A percentile compares a stretch with the other conserved stretches of the same genome.
Evolutionary conservation across 1,140 invertebrate species (phyloP).

Genomic region (Hydropsyche tenuis): DNA sequence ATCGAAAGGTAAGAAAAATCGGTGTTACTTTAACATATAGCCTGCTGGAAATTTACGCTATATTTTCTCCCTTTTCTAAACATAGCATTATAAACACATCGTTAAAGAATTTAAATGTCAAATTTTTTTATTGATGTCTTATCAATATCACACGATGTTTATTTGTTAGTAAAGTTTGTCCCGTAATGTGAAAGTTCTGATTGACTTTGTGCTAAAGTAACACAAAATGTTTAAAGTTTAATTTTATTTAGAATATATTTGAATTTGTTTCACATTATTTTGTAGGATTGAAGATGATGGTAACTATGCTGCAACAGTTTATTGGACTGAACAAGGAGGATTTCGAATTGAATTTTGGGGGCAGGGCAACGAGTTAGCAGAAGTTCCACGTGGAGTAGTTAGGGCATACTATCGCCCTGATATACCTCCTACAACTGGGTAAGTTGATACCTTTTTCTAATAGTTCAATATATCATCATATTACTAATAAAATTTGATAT

Average conservation of each 20-base stretch:
- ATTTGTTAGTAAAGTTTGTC: no score
- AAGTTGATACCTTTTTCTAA: conserved; percentile 49
- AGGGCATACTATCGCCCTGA: conserved; percentile 75
- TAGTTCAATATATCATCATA: no score
- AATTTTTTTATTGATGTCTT: no score
- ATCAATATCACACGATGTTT: no score
- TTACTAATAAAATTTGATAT: no score
- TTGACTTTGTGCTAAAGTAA: no score
- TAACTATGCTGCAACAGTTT: conserved; percentile 73
- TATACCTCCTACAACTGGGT: conserved; percentile 67
- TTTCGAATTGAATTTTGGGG: conserved; percentile 78
- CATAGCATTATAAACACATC: no score
- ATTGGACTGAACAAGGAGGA: conserved; percentile 70
- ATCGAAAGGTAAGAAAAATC: conserved; percentile 67
- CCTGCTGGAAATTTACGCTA: no score
- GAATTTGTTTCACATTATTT: conserved; percentile 33
- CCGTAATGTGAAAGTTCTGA: no score
- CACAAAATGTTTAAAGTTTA: neutral
- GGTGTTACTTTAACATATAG: no score
- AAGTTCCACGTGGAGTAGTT: conserved; percentile 69
- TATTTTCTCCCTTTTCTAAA: no score
- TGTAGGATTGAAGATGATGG: conserved; percentile 73
- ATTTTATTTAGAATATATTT: conserved; percentile 1
- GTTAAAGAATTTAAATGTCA: no score
- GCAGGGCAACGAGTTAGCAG: conserved; percentile 72